Evolutionary conservation across 2,113 vertebrate species (phyloP).

Genomic region (Sinocyclocheilus anshuiensis): DNA sequence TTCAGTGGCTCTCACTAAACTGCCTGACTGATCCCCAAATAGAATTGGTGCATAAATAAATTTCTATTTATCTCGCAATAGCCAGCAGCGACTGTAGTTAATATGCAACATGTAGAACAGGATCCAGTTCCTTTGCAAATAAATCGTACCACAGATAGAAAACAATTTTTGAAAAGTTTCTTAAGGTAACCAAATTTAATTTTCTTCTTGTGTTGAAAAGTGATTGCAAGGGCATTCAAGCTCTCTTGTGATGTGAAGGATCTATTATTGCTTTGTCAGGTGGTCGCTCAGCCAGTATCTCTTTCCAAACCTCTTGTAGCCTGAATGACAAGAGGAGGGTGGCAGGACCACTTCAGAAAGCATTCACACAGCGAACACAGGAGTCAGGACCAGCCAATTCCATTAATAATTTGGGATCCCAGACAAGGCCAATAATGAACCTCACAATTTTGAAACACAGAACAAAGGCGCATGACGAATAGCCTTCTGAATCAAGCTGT

Average conservation of each 20-base stretch:
- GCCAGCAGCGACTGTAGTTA: conserved; percentile 20
- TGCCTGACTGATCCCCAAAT: conserved; percentile 38
- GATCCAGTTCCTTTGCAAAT: not conserved
- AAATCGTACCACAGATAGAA: not conserved
- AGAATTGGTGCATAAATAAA: conserved; percentile 52
- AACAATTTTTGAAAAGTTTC: not conserved
- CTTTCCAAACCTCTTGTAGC: conserved; percentile 18
- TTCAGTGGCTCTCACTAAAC: conserved; percentile 57
- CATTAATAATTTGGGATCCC: conserved; percentile 15
- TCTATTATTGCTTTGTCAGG: conserved; percentile 34
- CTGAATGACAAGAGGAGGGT: conserved; percentile 22
- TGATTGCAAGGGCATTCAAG: not conserved
- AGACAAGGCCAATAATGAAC: conserved; percentile 12
- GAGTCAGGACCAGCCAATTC: conserved; percentile 9
- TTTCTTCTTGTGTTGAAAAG: not conserved
- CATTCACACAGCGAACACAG: not conserved
- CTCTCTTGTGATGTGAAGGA: conserved; percentile 29
- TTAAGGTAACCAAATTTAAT: not conserved
- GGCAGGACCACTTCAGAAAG: not conserved
- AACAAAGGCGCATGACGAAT: not conserved
- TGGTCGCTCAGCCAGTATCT: conserved; percentile 13
- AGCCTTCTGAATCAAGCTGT: conserved; percentile 7
- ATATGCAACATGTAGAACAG: not conserved
- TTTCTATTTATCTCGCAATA: conserved; percentile 2
- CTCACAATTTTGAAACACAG: not conserved